These are phyloP conservation scores for Decapterus maruadsi DNA, from an alignment of 2,797 vertebrate genomes.

Conservation along the genomic window DNA sequence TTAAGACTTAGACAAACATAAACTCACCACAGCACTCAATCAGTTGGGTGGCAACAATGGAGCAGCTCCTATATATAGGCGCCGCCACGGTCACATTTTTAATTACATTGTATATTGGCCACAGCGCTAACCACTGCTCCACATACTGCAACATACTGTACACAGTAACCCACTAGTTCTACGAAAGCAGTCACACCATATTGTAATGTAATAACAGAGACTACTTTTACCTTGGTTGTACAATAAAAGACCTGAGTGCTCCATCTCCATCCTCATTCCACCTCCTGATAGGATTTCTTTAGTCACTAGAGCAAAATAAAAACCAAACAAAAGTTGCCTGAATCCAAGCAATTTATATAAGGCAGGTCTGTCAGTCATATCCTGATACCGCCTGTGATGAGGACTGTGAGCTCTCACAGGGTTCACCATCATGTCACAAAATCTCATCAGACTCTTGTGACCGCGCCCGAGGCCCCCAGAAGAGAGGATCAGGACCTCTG, in stretches of 20 bases:
- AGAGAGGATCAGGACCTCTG: conserved; percentile 12
- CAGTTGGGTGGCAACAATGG: too few relatives aligned
- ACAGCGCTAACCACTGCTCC: too few relatives aligned
- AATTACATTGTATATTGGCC: too few relatives aligned
- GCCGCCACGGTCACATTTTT: too few relatives aligned
- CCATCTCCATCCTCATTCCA: not conserved
- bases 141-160: too few relatives aligned
- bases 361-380: too few relatives aligned
- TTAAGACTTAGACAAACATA: too few relatives aligned
- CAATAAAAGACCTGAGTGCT: not conserved
- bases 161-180: too few relatives aligned
- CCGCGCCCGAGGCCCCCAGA: not conserved
- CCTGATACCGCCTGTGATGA: not conserved
- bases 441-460: conserved; percentile 13
- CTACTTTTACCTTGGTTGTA: not conserved
- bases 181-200: too few relatives aligned
- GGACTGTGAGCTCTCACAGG: conserved; percentile 1
- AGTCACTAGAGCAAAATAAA: not conserved
- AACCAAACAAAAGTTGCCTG: not conserved
- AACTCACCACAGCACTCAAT: too few relatives aligned
- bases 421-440: conserved; percentile 13
- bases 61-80: too few relatives aligned
- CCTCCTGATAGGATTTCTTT: not conserved
- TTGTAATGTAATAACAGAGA: too few relatives aligned
- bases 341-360: not conserved